A percentile compares a stretch with the other conserved stretches of the same genome.
Conservation (phyloP, 2,888 invertebrate genomes). For the Hirudinaria manillensis region DNA sequence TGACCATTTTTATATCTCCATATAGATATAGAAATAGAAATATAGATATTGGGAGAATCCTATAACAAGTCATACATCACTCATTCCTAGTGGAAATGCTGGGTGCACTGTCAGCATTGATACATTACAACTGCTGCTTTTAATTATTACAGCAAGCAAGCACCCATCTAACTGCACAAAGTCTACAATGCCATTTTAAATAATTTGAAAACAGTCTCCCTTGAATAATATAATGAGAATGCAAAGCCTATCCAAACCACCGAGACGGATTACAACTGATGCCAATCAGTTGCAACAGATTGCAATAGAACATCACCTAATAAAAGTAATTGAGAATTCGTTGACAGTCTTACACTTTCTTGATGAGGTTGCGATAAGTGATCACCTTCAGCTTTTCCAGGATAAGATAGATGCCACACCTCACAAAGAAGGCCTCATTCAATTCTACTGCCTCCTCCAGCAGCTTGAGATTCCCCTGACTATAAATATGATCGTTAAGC, state of each 20-base stretch:
- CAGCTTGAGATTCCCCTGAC: conserved; percentile 70
- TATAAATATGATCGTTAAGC: neutral
- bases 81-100: too few relatives aligned
- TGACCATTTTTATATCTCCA: neutral
- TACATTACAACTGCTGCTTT: too few relatives aligned
- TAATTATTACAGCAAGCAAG: too few relatives aligned
- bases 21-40: too few relatives aligned
- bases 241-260: too few relatives aligned
- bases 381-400: conserved; percentile 91
- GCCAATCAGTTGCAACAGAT: neutral
- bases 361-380: conserved; percentile 89
- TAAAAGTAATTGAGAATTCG: neutral
- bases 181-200: too few relatives aligned
- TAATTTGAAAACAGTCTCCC: too few relatives aligned
- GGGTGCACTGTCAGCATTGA: too few relatives aligned
- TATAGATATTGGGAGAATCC: neutral
- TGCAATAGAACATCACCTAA: neutral
- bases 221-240: too few relatives aligned
- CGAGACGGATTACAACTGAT: too few relatives aligned
- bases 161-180: too few relatives aligned
- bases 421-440: conserved; percentile 86
- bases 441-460: conserved; percentile 77
- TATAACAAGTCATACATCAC: neutral
- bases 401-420: conserved; percentile 92
- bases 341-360: conserved; percentile 66